Base-by-base conservation (phyloP, 2,797 vertebrate genomes). In the Coilia nasus region DNA sequence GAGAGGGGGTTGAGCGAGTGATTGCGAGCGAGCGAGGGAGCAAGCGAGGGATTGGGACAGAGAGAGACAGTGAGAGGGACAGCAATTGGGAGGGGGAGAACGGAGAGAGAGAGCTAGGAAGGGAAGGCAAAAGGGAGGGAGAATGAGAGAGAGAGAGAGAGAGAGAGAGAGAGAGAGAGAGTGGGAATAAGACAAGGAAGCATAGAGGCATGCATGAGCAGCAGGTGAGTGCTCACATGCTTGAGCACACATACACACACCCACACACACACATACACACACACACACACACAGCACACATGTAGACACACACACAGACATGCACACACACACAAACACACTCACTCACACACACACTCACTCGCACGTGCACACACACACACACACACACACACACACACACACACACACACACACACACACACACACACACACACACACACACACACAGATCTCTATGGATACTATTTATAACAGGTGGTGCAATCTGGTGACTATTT, bases 381-480 rank as follows among this genome's bases (percentile, higher is more conserved):
- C 46, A 47, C 46, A 47, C 46, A 47, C 46, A 47, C 46, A 47
- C 46, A 47, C 46, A 47, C 46, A 47, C 46, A 47, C 46, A 47
- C 46, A 47, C 46, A 47, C 46, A 47, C 46, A 47, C 46, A 47
- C 46, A 47, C 46, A 47, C 46, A 47, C 46, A 47, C 46, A 47
- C 46, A 41, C 67, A 75, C 67, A 75, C 67, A 75, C 11, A 31
- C 59, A n/a, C 64, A 5, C 25, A 35, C 31, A 75, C 67, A 41
- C 15, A 41, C 56, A 57, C 56, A 57, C 2, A 57, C 1, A 35
- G 17, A 75, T 75, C 67, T 41, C 67, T 75, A 35, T 41, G 31
- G 67, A 41, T 75, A 75, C 67, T 75, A 75, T 75, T 75, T 75
- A 75, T 75, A 75, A 75, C 67, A 75, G 67, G 67, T 75, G 67